Conservation (phyloP, 37 sponge, comb jelly and placozoan species). For the Dysidea cf. avara region DNA sequence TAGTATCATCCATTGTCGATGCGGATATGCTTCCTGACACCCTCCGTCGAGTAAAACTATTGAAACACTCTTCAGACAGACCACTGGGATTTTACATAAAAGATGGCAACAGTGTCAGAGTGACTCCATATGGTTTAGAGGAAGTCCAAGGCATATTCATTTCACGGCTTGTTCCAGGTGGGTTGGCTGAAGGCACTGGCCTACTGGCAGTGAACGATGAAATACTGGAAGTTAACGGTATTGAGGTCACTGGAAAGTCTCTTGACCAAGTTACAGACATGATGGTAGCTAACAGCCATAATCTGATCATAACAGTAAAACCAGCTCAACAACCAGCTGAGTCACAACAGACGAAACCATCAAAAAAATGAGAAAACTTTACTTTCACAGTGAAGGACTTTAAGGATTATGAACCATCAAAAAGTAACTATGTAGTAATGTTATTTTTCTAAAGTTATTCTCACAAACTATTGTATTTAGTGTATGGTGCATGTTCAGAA, state of each 20-base stretch:
- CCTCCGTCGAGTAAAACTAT: conserved; percentile 89
- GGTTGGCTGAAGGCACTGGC: conserved; percentile 97
- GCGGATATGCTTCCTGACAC: conserved; percentile 93
- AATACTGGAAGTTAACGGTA: conserved; percentile 96
- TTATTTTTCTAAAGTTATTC: too few relatives aligned
- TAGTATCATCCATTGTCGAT: conserved; percentile 90
- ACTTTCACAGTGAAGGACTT: too few relatives aligned
- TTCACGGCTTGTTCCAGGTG: conserved; percentile 94
- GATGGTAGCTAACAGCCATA: conserved; percentile 99
- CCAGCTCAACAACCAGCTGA: conserved; percentile 72
- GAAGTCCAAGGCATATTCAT: conserved; percentile 98
- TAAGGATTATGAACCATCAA: too few relatives aligned
- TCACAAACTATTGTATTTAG: too few relatives aligned
- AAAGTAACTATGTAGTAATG: too few relatives aligned
- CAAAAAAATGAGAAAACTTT: too few relatives aligned
- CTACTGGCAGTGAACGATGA: conserved; percentile 96
- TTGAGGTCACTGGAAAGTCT: conserved; percentile 92
- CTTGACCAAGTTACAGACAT: conserved; percentile 99
- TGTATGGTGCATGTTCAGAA: too few relatives aligned
- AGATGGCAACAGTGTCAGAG: conserved; percentile 93
- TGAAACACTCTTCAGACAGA: conserved; percentile 92
- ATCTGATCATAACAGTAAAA: conserved; percentile 97
- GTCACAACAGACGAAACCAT: conserved; percentile 57
- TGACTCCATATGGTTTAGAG: conserved; percentile 94
- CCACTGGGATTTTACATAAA: conserved; percentile 98